Base-by-base conservation (phyloP, 2,797 vertebrate genomes). In the Bovichtus diacanthus region DNA sequence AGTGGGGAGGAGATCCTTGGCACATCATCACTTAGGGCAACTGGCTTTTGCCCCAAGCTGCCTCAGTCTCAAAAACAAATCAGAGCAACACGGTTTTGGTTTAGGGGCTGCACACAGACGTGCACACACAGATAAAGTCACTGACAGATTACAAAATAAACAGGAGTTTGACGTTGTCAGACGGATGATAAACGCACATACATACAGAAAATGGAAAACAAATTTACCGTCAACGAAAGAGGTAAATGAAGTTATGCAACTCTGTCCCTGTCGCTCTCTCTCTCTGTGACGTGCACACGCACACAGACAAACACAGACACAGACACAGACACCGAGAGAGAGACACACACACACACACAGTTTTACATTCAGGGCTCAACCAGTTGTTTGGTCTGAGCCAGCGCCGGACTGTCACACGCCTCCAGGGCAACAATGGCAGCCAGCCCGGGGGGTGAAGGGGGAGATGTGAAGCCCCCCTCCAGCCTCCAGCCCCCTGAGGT, bases 311-410 rank as follows among this genome's bases (percentile, higher is more conserved):
- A 53, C 29, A 55, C 19, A 65, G 31, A 36, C 47, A 56, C 49
- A 18, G 25, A 60, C 56, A 46, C 8, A 61, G 21, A 64, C 65
- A 74, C 21, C 10, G 34, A 29, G 3, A 2, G 7, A 2, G 54
- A 6, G 53, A n/a, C 29, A 54, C 53, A 4, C 41, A 18, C 53
- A 59, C 51, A 23, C 64, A 59, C 55, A 19, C 53, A 27, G 21
- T 55, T 84, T 60, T 53, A 63, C 38, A 80, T 78, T 76, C 78
- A 80, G 63, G 43, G 18, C 54, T 70, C 55, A 54, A 58, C 51
- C 53, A 47, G 80, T 59, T 75, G 72, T 84, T 76, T 80, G 64
- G 58, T 9, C 59, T 43, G 46, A 85, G 54, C 64, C 67, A 53
- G 49, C 70, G 58, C 44, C 62, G 72, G 51, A 19, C 46, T 43